A percentile compares a stretch with the other conserved stretches of the same genome.
These are phyloP conservation scores for Campopleginae sp. DNA, from an alignment of 2,888 invertebrate species.

Conservation along the genomic window DNA sequence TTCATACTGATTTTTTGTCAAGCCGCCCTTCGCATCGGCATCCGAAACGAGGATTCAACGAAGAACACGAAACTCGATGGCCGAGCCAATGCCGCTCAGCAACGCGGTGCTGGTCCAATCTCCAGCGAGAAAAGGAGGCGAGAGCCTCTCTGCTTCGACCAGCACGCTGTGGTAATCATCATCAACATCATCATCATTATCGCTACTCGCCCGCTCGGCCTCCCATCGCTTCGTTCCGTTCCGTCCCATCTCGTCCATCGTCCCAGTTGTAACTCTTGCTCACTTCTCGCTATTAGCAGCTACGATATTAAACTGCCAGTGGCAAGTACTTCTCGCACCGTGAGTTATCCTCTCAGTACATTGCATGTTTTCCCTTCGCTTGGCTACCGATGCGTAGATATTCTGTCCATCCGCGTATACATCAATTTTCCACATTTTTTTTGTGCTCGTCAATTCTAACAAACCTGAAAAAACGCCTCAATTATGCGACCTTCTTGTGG, in stretches of 20 bases:
- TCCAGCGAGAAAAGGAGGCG: conserved; percentile 57
- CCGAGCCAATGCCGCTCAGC: conserved; percentile 31
- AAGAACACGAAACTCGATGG: conserved; percentile 47
- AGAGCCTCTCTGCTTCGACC: conserved; percentile 69
- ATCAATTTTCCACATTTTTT: background rate
- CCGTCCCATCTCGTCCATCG: conserved; percentile 72
- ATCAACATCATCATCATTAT: conserved; percentile 82
- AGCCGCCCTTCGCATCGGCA: conserved; percentile 21
- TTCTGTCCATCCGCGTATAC: conserved; percentile 14
- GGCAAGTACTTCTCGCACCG: conserved; percentile 75
- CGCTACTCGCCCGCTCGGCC: conserved; percentile 69
- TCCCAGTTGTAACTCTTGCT: conserved; percentile 71
- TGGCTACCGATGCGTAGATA: conserved; percentile 62
- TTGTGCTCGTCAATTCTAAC: background rate
- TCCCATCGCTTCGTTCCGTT: conserved; percentile 74
- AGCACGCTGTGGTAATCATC: conserved; percentile 79
- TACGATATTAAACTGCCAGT: conserved; percentile 76
- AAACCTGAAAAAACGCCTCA: background rate
- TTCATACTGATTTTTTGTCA: conserved; percentile 42
- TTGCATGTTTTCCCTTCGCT: conserved; percentile 56
- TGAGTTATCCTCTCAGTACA: conserved; percentile 60
- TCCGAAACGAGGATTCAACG: conserved; percentile 57
- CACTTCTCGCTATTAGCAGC: conserved; percentile 75
- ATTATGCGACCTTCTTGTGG: background rate
- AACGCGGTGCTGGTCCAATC: conserved; percentile 43